Evolutionary conservation across 1,140 invertebrate species (phyloP).

Genomic region (Lepidurus apus): DNA sequence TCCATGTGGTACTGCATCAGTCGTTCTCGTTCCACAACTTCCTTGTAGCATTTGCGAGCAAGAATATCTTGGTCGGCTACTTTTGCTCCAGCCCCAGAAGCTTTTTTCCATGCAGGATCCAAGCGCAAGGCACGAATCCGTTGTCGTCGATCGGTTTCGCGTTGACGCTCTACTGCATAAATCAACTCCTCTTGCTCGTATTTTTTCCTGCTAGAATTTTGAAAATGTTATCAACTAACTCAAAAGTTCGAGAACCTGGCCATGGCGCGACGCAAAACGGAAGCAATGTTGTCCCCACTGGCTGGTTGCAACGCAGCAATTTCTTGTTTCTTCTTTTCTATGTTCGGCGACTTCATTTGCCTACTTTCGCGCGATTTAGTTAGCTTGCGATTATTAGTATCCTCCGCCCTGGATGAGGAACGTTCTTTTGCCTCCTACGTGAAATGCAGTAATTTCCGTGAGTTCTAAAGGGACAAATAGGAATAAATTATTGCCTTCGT

Average conservation of each 20-base stretch:
- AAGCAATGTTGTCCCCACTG: conserved; percentile 33
- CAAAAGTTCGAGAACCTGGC: conserved; percentile 26
- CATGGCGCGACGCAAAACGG: conserved; percentile 28
- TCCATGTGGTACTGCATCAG: conserved; percentile 33
- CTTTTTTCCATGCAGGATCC: conserved; percentile 31
- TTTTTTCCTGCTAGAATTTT: conserved; percentile 26
- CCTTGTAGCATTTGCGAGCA: conserved; percentile 30
- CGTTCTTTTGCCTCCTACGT: background rate
- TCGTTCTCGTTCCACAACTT: conserved; percentile 29
- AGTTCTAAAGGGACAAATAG: background rate
- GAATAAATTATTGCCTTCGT: background rate
- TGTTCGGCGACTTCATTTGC: background rate
- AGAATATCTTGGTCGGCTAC: conserved; percentile 30
- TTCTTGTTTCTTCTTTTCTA: background rate
- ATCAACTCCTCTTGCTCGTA: conserved; percentile 24
- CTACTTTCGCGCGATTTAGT: background rate
- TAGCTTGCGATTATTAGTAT: background rate
- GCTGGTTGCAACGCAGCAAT: conserved; percentile 28
- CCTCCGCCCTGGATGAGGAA: background rate
- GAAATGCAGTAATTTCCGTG: background rate
- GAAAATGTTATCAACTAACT: background rate
- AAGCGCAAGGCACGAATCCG: conserved; percentile 29
- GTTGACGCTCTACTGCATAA: conserved; percentile 10
- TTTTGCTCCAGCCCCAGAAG: conserved; percentile 26
- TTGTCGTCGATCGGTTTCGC: conserved; percentile 23